phyloP scores from a whole-genome alignment of 2,888 invertebrate species.

The Ernsta delagoae region DNA sequence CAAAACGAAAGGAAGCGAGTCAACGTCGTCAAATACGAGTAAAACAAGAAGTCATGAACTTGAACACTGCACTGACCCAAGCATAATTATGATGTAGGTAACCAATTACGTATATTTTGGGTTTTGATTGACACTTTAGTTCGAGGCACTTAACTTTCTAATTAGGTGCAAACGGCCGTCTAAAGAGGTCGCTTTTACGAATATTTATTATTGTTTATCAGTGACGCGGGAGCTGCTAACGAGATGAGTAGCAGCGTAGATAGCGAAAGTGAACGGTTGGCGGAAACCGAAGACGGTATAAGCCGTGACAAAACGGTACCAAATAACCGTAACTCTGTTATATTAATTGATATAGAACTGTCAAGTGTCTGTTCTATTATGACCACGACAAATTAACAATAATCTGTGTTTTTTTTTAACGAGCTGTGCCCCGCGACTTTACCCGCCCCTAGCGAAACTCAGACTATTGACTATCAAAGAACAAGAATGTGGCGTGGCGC shows the following conservation, averaged over 20 bases:
- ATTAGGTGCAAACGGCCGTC: slow-evolving; percentile 25
- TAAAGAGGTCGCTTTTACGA: slow-evolving; percentile 7
- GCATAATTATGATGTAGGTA: no score
- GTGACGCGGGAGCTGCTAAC: slow-evolving; percentile 18
- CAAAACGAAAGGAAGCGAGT: no score
- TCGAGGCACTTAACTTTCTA: slow-evolving; percentile 8
- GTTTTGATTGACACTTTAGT: background rate
- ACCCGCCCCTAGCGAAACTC: no score
- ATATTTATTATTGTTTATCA: slow-evolving; percentile 13
- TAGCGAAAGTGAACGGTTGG: slow-evolving; percentile 25
- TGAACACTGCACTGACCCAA: background rate
- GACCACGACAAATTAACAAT: no score
- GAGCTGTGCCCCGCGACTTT: no score
- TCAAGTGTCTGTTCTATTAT: no score
- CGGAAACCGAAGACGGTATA: background rate
- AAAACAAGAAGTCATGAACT: no score
- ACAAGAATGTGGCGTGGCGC: no score
- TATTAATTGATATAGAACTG: no score
- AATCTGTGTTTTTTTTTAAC: no score
- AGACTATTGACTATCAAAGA: no score
- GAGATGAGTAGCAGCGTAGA: slow-evolving; percentile 11
- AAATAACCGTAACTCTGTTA: background rate
- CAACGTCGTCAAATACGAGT: no score
- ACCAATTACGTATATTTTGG: background rate
- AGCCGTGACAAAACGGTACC: slow-evolving; percentile 18